Evolutionary conservation across 2,888 invertebrate genomes (phyloP).

Genomic region (Mesorhabditis sp.): DNA sequence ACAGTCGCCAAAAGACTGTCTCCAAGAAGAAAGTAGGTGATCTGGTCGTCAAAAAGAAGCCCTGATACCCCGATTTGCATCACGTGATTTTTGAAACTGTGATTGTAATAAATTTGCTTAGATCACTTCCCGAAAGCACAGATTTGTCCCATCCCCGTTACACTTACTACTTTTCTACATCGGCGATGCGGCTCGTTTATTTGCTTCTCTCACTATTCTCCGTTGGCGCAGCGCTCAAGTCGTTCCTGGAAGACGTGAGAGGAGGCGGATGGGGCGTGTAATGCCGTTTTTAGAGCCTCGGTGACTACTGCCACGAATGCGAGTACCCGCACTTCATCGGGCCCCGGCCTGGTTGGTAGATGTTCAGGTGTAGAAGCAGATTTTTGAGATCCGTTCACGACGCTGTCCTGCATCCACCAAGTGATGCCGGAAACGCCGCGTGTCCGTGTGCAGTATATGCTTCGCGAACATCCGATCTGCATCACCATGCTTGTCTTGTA

Average conservation of each 20-base stretch:
- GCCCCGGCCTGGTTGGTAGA: neutral
- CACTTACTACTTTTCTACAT: too few species aligned
- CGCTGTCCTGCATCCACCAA: constrained; percentile 1
- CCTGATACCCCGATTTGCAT: neutral
- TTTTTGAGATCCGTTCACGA: constrained; percentile 1
- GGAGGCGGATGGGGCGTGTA: too few species aligned
- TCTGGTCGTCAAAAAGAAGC: neutral
- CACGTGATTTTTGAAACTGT: neutral
- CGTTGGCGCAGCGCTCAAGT: too few species aligned
- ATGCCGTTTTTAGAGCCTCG: neutral
- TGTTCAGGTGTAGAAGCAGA: too few species aligned
- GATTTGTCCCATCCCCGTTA: too few species aligned
- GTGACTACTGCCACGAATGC: constrained; percentile 1
- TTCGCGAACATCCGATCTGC: neutral
- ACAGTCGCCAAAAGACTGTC: neutral
- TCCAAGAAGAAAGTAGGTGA: neutral
- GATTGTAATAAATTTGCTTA: neutral
- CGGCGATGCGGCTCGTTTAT: too few species aligned
- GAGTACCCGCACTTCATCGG: constrained; percentile 5
- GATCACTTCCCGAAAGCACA: neutral
- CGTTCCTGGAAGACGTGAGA: too few species aligned
- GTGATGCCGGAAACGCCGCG: neutral
- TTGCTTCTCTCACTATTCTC: too few species aligned
- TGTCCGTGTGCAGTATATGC: neutral
- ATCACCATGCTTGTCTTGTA: constrained; percentile 4